These are phyloP conservation scores for Agonum fuliginosum DNA, from an alignment of 2,888 invertebrate genomes.

Conservation along the genomic window DNA sequence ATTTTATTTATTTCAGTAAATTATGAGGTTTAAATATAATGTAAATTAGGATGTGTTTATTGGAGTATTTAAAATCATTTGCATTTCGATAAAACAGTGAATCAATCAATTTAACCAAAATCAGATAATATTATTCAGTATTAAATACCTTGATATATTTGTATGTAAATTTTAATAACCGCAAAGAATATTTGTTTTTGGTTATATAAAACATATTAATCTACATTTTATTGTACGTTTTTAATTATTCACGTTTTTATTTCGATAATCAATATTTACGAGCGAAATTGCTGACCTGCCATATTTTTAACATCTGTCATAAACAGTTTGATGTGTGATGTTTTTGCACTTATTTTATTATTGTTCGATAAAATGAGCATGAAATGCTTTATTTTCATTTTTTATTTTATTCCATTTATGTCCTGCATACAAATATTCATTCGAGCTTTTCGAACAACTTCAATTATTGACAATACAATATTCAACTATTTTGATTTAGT, in stretches of 20 bases:
- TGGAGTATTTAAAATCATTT: neutral
- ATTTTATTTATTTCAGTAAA: no score
- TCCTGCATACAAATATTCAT: conserved; percentile 19
- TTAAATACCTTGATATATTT: neutral
- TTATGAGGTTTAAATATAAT: neutral
- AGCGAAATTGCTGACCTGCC: conserved; percentile 27
- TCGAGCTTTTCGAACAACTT: conserved; percentile 1
- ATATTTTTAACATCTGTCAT: conserved; percentile 47
- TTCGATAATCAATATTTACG: conserved; percentile 42
- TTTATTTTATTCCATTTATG: conserved; percentile 36
- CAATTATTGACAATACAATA: conserved; percentile 34
- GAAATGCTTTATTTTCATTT: conserved; percentile 36
- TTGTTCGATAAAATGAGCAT: conserved; percentile 31
- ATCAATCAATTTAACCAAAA: neutral
- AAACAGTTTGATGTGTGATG: conserved; percentile 36
- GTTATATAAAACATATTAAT: conserved; percentile 11
- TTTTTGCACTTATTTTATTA: conserved; percentile 39
- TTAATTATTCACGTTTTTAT: conserved; percentile 35
- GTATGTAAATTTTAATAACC: neutral
- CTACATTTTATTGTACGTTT: conserved; percentile 30
- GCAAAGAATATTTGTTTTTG: neutral
- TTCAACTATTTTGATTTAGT: conserved; percentile 25
- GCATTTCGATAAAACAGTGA: neutral
- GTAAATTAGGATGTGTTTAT: neutral
- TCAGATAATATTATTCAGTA: neutral